Base-by-base conservation (phyloP, 2,797 vertebrate species). In the Acanthurus leucopareius region DNA sequence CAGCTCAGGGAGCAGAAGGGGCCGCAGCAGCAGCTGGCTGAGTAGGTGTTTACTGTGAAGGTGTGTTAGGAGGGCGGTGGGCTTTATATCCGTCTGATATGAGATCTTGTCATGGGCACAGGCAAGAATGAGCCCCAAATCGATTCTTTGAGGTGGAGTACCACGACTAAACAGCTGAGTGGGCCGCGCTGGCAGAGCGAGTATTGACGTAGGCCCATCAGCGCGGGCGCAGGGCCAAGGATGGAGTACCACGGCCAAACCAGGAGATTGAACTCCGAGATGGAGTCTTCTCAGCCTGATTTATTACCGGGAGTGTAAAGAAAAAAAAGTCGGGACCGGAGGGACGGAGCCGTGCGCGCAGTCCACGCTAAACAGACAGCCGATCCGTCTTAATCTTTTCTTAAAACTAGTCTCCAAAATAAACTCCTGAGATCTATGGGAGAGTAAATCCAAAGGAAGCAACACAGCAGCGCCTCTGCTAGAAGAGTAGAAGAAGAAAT, bases 101-200 rank as follows among this genome's bases (percentile, higher is more conserved):
- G 68, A 80, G 77, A 81, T 74, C 78, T 45, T 75, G 76, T 82
- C 82, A 81, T 44, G 32, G 77, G 49, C 69, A 57, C 56, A 1
- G 68, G 68, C 69, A 25, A 58, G 69, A 82, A 79, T 17, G 64
- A 49, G 5, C 25, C 60, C 10, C 57, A 84, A 84, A 93, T 85
- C 42, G 32, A 91, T 89, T 81, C 54, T 78, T 73, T 69, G 70
- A 86, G 79, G 76, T 77, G 69, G 74, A 82, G 69, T 51, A 52
- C 51, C 75, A 49, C 56, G 17, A 74, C 77, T 69, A 80, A 89
- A 92, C 76, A 85, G 79, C 77, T 67, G 77, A 88, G 79, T 73
- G 86, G 79, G 78, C 80, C 57, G 61, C n/a, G 2, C 70, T 35
- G 61, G 79, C 73, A 71, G 83, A 72, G 49, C 7, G 58, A 80